Percentiles rank a stretch among this genome's conserved stretches.
These are phyloP conservation scores for Plodia interpunctella DNA, from an alignment of 1,140 invertebrate genomes.

Conservation along the genomic window DNA sequence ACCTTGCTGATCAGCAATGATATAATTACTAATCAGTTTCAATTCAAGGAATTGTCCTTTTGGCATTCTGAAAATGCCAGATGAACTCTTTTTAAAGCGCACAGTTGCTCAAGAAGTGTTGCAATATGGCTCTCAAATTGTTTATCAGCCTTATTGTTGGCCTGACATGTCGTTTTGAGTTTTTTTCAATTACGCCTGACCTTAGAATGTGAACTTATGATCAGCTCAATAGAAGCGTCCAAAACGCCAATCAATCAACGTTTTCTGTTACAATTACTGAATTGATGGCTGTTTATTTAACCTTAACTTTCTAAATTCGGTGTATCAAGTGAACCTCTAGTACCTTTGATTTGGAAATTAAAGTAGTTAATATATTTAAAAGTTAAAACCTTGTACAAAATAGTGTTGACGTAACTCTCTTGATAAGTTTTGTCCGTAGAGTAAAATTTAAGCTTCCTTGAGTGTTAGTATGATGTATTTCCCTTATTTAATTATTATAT, in stretches of 20 bases:
- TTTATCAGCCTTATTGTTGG: slow-evolving; percentile 8
- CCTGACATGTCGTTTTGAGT: slow-evolving; percentile 10
- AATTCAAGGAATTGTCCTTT: neutral
- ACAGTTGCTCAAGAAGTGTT: slow-evolving; percentile 4
- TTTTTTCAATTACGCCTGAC: slow-evolving; percentile 11
- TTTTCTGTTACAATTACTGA: neutral
- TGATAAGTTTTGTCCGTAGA: no score
- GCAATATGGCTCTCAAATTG: slow-evolving; percentile 11
- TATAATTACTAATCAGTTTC: slow-evolving; percentile 9
- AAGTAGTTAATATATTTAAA: no score
- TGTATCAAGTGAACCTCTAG: neutral
- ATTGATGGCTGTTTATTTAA: neutral
- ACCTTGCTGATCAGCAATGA: neutral
- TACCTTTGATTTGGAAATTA: no score
- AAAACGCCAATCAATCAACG: slow-evolving; percentile 12
- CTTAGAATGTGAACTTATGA: slow-evolving; percentile 4
- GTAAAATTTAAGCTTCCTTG: no score
- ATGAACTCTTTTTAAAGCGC: slow-evolving; percentile 2
- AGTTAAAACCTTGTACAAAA: no score
- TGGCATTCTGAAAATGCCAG: slow-evolving; percentile 10
- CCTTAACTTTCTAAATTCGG: neutral
- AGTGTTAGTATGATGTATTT: no score
- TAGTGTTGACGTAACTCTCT: no score
- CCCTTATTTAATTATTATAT: no score
- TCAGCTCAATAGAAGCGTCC: neutral